Percentiles rank a stretch among this genome's conserved stretches.
These are phyloP conservation scores for Perizoma flavofasciatum DNA, from an alignment of 2,888 invertebrate species.

Conservation along the genomic window DNA sequence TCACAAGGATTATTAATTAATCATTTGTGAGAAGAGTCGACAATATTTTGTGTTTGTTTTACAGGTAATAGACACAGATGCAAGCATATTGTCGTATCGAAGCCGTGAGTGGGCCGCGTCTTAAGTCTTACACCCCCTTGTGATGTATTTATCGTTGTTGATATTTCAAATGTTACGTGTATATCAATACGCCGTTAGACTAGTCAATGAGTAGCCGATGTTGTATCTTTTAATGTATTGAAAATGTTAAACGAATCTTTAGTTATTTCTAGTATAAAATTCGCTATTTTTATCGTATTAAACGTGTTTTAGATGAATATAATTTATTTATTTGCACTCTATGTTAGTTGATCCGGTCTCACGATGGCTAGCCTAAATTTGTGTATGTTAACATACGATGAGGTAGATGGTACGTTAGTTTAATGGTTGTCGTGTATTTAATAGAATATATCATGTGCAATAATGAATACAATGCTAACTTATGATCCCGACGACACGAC, in stretches of 20 bases:
- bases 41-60: slow-evolving; percentile 4
- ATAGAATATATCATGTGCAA: slow-evolving; percentile 66
- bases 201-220: slow-evolving; percentile 81
- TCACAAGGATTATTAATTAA: too few species aligned
- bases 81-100: slow-evolving; percentile 34
- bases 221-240: slow-evolving; percentile 77
- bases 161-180: slow-evolving; percentile 72
- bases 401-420: slow-evolving; percentile 47
- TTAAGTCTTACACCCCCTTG: slow-evolving; percentile 51
- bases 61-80: slow-evolving; percentile 44
- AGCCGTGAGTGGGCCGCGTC: slow-evolving; percentile 42
- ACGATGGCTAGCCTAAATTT: slow-evolving; percentile 46
- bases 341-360: slow-evolving; percentile 46
- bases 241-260: slow-evolving; percentile 77
- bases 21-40: too few species aligned
- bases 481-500: slow-evolving; percentile 62
- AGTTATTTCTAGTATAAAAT: slow-evolving; percentile 77
- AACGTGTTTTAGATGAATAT: slow-evolving; percentile 68
- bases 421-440: slow-evolving; percentile 54
- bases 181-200: slow-evolving; percentile 75
- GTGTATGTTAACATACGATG: slow-evolving; percentile 35
- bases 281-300: slow-evolving; percentile 70
- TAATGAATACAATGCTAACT: slow-evolving; percentile 65
- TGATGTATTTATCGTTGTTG: slow-evolving; percentile 77
- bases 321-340: slow-evolving; percentile 73